Evolutionary conservation across 2,888 invertebrate species (phyloP).

Genomic region (Venustoraphidia nigricollis): DNA sequence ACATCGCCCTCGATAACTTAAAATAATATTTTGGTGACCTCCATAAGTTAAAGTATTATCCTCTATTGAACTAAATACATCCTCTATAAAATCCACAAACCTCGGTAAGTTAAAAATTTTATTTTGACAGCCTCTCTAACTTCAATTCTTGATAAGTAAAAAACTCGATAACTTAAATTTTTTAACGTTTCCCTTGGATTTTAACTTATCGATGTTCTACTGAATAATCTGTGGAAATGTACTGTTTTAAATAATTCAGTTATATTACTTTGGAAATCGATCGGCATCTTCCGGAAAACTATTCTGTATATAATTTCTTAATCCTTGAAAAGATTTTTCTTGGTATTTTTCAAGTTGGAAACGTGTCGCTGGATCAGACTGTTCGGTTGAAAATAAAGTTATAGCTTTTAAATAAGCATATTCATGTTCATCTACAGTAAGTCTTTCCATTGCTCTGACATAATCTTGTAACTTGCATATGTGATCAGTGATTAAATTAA

Average conservation of each 20-base stretch:
- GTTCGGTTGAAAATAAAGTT: slow-evolving; percentile 42
- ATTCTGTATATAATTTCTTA: slow-evolving; percentile 30
- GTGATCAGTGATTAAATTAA: slow-evolving; percentile 62
- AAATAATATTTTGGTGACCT: too few relatives aligned
- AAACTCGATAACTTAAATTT: too few relatives aligned
- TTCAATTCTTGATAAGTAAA: too few relatives aligned
- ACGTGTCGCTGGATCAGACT: slow-evolving; percentile 30
- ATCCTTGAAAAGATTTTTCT: slow-evolving; percentile 42
- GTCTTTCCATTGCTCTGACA: slow-evolving; percentile 52
- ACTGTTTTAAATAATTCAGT: slow-evolving; percentile 1
- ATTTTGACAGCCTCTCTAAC: too few relatives aligned
- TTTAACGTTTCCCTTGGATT: too few relatives aligned
- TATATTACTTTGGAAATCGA: slow-evolving; percentile 33
- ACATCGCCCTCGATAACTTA: too few relatives aligned
- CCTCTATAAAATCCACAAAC: too few relatives aligned
- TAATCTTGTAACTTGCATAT: slow-evolving; percentile 73
- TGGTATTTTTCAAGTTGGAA: slow-evolving; percentile 42
- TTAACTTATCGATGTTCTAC: too few relatives aligned
- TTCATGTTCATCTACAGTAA: slow-evolving; percentile 69
- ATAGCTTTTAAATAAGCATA: slow-evolving; percentile 79
- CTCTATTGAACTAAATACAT: too few relatives aligned
- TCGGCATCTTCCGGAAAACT: slow-evolving; percentile 32
- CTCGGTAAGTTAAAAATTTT: too few relatives aligned
- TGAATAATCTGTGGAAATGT: slow-evolving; percentile 1
- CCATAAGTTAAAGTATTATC: too few relatives aligned